A percentile compares a stretch with the other conserved stretches of the same genome.
Evolutionary conservation across 1,140 invertebrate genomes (phyloP).

Genomic region (Halictus rubicundus): DNA sequence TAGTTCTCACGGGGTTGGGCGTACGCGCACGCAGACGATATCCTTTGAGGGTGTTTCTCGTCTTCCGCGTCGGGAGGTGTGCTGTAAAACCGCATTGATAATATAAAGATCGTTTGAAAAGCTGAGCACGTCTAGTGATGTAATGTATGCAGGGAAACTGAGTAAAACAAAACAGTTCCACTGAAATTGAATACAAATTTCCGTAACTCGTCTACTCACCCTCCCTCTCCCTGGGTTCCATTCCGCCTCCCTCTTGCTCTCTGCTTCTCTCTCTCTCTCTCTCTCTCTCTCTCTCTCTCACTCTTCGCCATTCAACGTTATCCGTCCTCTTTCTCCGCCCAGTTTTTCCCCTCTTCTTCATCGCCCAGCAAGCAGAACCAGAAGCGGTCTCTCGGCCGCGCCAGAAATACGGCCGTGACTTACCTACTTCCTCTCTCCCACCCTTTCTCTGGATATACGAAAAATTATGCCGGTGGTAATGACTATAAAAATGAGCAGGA

Average conservation of each 20-base stretch:
- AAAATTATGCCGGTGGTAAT: conserved; percentile 70
- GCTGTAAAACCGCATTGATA: conserved; percentile 64
- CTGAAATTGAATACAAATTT: conserved; percentile 74
- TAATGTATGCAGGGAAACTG: conserved; percentile 68
- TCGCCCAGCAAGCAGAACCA: no score
- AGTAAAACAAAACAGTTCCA: conserved; percentile 71
- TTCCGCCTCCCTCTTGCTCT: no score
- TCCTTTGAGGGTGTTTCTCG: neutral
- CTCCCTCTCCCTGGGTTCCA: neutral
- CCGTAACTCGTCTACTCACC: conserved; percentile 25
- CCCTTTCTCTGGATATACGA: conserved; percentile 55
- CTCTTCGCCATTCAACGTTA: neutral
- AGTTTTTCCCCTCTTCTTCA: neutral
- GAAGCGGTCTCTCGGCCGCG: conserved; percentile 1
- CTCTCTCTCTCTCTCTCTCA: neutral
- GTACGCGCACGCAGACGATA: neutral
- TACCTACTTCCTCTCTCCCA: conserved; percentile 19
- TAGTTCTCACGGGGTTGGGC: no score
- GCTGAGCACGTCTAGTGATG: conserved; percentile 59
- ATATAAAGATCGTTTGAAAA: conserved; percentile 68
- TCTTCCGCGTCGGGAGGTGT: neutral
- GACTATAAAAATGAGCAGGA: conserved; percentile 67
- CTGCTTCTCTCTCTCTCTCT: neutral
- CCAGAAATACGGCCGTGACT: conserved; percentile 62
- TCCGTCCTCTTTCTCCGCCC: neutral